phyloP scores from a whole-genome alignment of 1,140 invertebrate genomes.

The Chrysomallon squamiferum region DNA sequence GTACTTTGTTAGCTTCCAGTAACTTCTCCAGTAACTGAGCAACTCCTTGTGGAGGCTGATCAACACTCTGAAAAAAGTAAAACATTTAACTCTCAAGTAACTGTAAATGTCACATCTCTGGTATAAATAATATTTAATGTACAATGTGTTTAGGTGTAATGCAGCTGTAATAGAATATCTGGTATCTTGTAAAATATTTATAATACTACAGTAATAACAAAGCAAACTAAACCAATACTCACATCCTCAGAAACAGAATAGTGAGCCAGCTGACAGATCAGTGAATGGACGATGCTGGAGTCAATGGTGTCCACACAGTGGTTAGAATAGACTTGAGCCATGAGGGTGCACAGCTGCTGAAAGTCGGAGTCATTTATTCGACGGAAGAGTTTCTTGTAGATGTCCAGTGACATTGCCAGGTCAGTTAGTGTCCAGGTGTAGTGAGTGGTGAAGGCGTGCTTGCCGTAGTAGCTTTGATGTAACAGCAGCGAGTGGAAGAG shows the following conservation, averaged over 20 bases:
- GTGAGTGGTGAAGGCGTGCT: slow-evolving; percentile 39
- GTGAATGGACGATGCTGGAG: slow-evolving; percentile 28
- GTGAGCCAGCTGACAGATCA: slow-evolving; percentile 24
- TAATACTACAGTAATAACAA: no score
- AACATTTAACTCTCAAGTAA: not conserved
- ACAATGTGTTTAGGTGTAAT: no score
- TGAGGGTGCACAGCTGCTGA: slow-evolving; percentile 27
- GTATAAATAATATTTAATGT: no score
- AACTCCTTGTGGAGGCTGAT: slow-evolving; percentile 14
- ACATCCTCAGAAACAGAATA: slow-evolving; percentile 15
- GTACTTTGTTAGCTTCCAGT: slow-evolving; percentile 22
- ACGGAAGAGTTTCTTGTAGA: slow-evolving; percentile 37
- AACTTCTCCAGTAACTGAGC: slow-evolving; percentile 30
- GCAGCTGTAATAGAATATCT: no score
- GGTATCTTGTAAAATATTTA: no score
- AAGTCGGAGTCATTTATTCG: slow-evolving; percentile 9
- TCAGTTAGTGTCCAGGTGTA: slow-evolving; percentile 51
- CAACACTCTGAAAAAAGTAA: slow-evolving; percentile 17
- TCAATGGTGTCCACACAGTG: slow-evolving; percentile 48
- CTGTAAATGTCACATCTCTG: not conserved
- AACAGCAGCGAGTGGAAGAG: slow-evolving; percentile 48
- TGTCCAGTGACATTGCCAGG: slow-evolving; percentile 39
- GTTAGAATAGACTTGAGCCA: slow-evolving; percentile 41
- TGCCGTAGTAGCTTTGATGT: slow-evolving; percentile 51
- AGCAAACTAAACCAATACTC: no score